Base-by-base conservation (phyloP, 2,888 invertebrate genomes). In the Apamea monoglypha region DNA sequence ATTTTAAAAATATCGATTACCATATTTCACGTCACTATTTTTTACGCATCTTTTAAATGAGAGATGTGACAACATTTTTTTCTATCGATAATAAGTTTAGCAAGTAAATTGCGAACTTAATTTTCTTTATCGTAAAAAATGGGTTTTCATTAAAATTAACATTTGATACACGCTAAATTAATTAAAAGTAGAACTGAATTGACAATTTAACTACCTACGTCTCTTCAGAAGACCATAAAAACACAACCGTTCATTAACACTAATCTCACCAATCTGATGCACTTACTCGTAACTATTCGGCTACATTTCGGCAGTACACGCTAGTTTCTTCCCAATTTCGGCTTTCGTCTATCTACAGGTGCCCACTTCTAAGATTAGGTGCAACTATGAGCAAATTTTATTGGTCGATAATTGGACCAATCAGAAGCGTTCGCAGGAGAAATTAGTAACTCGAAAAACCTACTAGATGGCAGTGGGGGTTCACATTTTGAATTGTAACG, bases 341-440 rank as follows among this genome's bases (percentile, higher is more conserved):
- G 81, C 85, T 88, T 89, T 91, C 88, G 87, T 92, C 94, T 95
- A 95, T 94, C 95, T 95, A 95, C 90, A 89, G 88, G 96, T 96
- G 96, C 93, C 89, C 94, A 95, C 92, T 82, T 94, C 94, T 96
- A 89, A 94, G 89, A 88, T 89, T 92, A 93, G 91, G 95, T 96
- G 96, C 95, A 93, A 87, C 95, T 96, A 96, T 95, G 96, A 96
- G 96, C 95, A 95, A 95, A 92, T 93, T 92, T 93, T 92, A 91
- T 90, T 94, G 94, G 94, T 93, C 92, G 91, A 92, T 91, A 92
- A 91, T 93, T 94, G 93, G 95, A 95, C 95, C 96, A 92, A 93
- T 90, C 91, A 91, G 89, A 94, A 93, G 93, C 94, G 88, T 93
- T 90, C 92, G 92, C 91, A 91, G 89, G 89, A 91, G 89, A 88